These are phyloP conservation scores for Eublepharis macularius DNA, from an alignment of 2,113 vertebrate species.

Conservation along the genomic window DNA sequence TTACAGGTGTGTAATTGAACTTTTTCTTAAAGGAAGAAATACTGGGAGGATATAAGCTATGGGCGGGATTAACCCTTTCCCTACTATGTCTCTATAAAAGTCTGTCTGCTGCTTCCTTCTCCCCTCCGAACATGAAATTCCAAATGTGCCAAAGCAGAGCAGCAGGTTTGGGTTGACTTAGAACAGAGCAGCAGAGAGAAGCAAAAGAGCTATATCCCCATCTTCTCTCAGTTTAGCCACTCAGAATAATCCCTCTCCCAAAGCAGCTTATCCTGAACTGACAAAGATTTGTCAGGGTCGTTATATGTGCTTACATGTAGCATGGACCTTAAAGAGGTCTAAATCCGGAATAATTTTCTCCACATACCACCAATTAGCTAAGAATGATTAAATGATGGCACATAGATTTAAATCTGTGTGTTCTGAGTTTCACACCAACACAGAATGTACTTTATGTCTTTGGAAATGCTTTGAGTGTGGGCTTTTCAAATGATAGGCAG, in stretches of 20 bases:
- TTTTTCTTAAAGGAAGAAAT: not conserved
- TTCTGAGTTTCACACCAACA: not conserved
- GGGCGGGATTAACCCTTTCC: not conserved
- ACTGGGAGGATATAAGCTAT: not conserved
- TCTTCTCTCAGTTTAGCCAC: not conserved
- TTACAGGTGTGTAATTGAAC: not conserved
- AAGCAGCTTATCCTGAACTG: not conserved
- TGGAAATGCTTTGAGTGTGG: not conserved
- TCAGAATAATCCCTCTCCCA: not conserved
- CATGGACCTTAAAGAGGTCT: too few species aligned
- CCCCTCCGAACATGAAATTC: not conserved
- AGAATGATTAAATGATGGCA: not conserved
- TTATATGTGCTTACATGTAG: too few species aligned
- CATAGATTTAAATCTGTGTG: not conserved
- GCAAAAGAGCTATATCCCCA: not conserved
- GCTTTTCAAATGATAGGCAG: not conserved
- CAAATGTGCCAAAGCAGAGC: not conserved
- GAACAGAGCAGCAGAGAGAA: not conserved
- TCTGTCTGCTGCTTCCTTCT: too few species aligned
- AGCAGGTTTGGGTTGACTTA: not conserved
- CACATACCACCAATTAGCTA: not conserved
- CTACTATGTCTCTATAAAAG: not conserved
- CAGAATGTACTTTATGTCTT: not conserved
- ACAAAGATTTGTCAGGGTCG: too few species aligned
- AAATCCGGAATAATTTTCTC: not conserved